Conservation (phyloP, 2,797 vertebrate species). For the Artibeus lituratus region DNA sequence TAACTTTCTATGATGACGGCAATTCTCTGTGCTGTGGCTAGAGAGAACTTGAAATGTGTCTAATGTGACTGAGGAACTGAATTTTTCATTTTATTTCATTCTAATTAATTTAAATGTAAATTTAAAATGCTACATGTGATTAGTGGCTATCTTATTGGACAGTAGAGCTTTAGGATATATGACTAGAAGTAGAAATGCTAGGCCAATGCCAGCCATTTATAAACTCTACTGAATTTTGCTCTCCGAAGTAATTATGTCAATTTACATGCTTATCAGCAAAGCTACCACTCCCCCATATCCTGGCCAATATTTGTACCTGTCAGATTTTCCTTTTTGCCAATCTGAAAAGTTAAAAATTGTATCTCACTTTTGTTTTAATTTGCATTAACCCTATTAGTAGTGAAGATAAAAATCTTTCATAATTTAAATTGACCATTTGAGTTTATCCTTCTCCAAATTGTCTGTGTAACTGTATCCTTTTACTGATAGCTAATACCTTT, state of each 20-base stretch:
- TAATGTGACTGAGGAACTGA: neutral
- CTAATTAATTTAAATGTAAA: constrained; percentile 2
- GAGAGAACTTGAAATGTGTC: neutral
- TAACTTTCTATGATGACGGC: neutral
- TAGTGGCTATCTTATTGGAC: neutral
- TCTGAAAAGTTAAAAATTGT: neutral
- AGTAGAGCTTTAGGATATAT: neutral
- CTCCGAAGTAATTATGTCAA: neutral
- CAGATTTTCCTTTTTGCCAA: neutral
- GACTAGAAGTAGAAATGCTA: neutral
- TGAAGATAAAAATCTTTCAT: neutral
- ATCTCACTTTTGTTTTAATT: neutral
- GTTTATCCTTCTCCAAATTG: neutral
- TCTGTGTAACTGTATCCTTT: neutral
- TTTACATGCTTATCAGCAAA: neutral
- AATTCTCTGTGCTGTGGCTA: neutral
- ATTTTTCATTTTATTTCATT: neutral
- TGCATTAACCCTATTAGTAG: neutral
- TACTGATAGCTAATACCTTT: neutral
- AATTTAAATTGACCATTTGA: neutral
- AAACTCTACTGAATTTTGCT: neutral
- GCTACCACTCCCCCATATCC: neutral
- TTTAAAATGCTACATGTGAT: neutral
- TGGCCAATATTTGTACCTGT: neutral
- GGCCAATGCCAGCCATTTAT: neutral